Conservation (phyloP, 2,113 vertebrate genomes). For the Salvelinus alpinus region DNA sequence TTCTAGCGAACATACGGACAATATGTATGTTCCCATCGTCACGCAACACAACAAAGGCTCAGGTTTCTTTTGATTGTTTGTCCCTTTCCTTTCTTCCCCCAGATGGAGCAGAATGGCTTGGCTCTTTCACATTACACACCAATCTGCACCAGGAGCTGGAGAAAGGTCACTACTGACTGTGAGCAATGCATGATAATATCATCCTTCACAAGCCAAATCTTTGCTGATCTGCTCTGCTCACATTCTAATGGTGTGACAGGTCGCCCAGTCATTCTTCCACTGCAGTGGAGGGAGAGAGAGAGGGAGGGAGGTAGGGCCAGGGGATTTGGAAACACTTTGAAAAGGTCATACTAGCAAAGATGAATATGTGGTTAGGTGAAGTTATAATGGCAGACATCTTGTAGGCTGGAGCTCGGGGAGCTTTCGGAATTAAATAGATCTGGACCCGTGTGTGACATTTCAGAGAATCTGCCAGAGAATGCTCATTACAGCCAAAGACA, state of each 20-base stretch:
- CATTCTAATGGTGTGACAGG: neutral
- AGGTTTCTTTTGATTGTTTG: slow-evolving; percentile 1
- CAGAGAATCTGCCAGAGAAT: neutral
- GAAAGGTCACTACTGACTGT: neutral
- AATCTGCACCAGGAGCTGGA: neutral
- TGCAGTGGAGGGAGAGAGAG: neutral
- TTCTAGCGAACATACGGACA: neutral
- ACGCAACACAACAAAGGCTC: slow-evolving; percentile 2
- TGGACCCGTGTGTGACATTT: neutral
- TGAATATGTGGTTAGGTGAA: neutral
- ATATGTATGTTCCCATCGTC: neutral
- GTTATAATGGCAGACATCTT: neutral
- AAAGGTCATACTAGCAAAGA: slow-evolving; percentile 2
- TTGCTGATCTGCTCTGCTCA: neutral
- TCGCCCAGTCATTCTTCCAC: neutral
- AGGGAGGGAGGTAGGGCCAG: neutral
- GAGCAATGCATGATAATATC: slow-evolving; percentile 8
- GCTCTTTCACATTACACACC: neutral
- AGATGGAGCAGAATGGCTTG: neutral
- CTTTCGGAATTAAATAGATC: neutral
- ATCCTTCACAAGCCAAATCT: slow-evolving; percentile 1
- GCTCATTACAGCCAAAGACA: neutral
- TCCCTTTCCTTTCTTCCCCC: neutral
- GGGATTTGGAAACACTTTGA: neutral
- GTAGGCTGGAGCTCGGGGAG: too few species aligned